Evolutionary conservation across 2,113 vertebrate genomes (phyloP).

Genomic region (Indicator maculatus): DNA sequence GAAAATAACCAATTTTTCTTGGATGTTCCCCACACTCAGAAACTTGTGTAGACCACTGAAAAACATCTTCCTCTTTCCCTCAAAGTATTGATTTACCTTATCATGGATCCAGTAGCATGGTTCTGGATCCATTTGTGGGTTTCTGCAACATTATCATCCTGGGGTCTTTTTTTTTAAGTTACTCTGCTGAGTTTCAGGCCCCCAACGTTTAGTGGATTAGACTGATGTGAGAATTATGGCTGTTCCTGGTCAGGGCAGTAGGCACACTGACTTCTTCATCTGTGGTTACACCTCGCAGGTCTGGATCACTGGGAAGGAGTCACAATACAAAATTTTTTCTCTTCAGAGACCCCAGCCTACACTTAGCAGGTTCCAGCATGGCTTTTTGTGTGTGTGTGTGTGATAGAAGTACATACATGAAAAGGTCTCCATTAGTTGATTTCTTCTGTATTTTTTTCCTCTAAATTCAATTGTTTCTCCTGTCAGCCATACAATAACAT

Average conservation of each 20-base stretch:
- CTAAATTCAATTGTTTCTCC: not conserved
- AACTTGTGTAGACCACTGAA: not conserved
- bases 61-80: not conserved
- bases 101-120: not conserved
- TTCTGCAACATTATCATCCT: not conserved
- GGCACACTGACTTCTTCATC: not conserved
- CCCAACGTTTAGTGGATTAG: not conserved
- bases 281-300: not conserved
- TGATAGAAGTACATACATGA: not conserved
- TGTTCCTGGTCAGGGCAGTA: not conserved
- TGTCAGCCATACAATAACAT: not conserved
- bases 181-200: not conserved
- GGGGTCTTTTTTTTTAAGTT: not conserved
- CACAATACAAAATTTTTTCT: not conserved
- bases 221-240: not conserved
- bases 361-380: not conserved
- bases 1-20: not conserved
- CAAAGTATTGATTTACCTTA: not conserved
- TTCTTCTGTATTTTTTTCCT: not conserved
- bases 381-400: not conserved
- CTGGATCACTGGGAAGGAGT: not conserved
- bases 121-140: not conserved
- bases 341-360: not conserved
- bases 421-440: not conserved
- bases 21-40: not conserved